Evolutionary conservation across 2,797 vertebrate genomes (phyloP).

Genomic region (Pipistrellus pygmaeus): DNA sequence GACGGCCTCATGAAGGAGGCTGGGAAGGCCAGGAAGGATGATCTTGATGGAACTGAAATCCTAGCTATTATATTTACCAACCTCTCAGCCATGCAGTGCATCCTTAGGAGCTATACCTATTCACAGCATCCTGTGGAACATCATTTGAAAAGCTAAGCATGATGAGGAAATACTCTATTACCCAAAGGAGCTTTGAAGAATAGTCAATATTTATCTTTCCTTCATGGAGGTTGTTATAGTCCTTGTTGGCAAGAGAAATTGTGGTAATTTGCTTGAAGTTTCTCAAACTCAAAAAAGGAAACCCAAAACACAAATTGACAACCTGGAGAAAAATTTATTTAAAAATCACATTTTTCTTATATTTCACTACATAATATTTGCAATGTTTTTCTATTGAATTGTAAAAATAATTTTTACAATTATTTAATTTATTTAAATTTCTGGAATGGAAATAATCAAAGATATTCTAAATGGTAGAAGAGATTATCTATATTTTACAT

Average conservation of each 20-base stretch:
- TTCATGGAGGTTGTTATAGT: background rate
- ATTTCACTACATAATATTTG: background rate
- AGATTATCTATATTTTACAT: background rate
- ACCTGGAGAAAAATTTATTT: background rate
- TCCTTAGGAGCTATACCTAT: background rate
- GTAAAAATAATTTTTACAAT: background rate
- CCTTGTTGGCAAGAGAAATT: background rate
- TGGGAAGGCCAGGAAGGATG: background rate
- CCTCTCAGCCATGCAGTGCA: background rate
- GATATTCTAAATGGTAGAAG: slow-evolving; percentile 2
- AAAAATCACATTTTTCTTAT: background rate
- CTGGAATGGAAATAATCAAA: background rate
- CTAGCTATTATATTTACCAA: background rate
- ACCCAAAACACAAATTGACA: background rate
- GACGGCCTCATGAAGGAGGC: background rate
- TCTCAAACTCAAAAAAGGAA: background rate
- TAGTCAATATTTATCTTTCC: background rate
- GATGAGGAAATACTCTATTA: background rate
- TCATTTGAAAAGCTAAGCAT: background rate
- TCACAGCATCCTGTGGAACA: background rate
- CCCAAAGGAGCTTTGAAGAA: background rate
- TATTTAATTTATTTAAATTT: background rate
- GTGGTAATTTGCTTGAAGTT: background rate
- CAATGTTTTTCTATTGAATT: background rate
- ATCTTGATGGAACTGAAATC: background rate